Percentiles rank a stretch among this genome's conserved stretches.
Evolutionary conservation across 37 sponge, comb jelly and placozoan genomes (phyloP).

Genomic region (Spongilla lacustris): DNA sequence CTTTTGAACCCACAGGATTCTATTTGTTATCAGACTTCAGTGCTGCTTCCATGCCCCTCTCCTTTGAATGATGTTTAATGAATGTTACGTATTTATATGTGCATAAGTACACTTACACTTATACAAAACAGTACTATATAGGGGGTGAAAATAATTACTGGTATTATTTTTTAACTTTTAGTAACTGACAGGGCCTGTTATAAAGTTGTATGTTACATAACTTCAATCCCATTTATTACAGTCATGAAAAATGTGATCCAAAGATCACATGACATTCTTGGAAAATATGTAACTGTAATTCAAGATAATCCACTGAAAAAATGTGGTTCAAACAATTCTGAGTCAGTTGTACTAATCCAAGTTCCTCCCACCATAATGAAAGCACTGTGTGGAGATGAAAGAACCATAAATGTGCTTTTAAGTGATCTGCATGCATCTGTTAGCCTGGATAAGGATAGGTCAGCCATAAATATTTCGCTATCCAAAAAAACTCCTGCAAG

Average conservation of each 20-base stretch:
- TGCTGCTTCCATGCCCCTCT: no score
- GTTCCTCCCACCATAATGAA: not conserved
- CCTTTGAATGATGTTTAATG: no score
- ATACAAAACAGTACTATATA: no score
- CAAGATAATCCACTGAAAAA: not conserved
- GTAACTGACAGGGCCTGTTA: no score
- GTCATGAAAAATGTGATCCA: not conserved
- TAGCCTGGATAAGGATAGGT: not conserved
- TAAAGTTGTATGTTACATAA: no score
- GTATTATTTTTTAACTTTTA: no score
- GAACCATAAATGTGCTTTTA: not conserved
- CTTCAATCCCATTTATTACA: no score
- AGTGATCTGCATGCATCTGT: not conserved
- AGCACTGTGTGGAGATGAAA: not conserved
- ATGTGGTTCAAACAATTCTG: not conserved
- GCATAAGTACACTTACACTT: no score
- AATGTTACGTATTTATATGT: no score
- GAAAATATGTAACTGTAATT: not conserved
- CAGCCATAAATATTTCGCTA: not conserved
- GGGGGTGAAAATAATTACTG: no score
- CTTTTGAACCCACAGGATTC: no score
- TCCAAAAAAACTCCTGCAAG: not conserved
- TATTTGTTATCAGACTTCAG: no score
- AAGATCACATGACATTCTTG: not conserved
- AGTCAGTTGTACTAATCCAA: not conserved